Percentiles rank a stretch among this genome's conserved stretches.
Conservation (phyloP, 64 coral and sea anemone species). For the Trachythela sp. region DNA sequence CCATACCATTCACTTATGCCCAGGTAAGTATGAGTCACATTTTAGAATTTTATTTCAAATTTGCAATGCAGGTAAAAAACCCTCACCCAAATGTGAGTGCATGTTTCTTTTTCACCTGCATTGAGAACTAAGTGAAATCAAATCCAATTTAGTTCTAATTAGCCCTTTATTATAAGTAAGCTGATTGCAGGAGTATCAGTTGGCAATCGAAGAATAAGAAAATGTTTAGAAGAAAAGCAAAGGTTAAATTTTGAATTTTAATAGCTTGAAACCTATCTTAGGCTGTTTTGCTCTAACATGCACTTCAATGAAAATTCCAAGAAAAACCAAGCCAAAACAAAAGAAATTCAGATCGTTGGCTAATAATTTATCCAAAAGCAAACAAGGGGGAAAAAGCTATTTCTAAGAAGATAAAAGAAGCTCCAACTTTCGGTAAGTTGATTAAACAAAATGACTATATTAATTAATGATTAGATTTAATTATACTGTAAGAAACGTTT, state of each 20-base stretch:
- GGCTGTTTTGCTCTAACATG: background rate
- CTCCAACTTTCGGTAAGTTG: background rate
- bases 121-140: no score
- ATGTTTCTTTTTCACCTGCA: background rate
- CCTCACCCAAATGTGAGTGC: background rate
- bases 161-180: no score
- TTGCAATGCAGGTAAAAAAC: no score
- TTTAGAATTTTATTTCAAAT: no score
- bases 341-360: background rate
- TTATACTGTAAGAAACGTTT: no score
- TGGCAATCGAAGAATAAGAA: no score
- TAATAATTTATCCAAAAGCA: background rate
- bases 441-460: no score
- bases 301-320: background rate
- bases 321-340: background rate
- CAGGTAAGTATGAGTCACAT: background rate
- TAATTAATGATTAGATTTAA: no score
- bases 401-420: background rate
- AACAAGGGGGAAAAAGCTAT: constrained; percentile 2
- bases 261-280: background rate
- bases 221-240: no score
- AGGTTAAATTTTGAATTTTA: no score
- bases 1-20: constrained; percentile 12
- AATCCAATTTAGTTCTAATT: no score
- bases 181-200: no score